A percentile compares a stretch with the other conserved stretches of the same genome.
These are phyloP conservation scores for Poecile atricapillus DNA, from an alignment of 2,113 vertebrate genomes.

Conservation along the genomic window DNA sequence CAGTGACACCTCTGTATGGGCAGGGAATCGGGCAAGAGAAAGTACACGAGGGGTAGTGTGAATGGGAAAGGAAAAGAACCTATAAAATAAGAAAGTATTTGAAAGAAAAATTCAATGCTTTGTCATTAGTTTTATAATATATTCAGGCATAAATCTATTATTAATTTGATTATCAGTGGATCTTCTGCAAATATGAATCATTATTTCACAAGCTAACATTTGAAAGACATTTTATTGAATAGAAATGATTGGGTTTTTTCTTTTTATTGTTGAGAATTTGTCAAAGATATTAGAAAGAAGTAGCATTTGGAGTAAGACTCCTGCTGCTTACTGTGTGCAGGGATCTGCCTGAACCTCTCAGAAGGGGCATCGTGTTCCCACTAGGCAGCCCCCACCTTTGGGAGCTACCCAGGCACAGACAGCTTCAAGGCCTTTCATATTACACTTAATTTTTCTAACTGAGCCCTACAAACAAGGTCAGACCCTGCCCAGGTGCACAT, in stretches of 20 bases:
- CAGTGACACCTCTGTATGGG: background rate
- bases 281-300: background rate
- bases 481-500: background rate
- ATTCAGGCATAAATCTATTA: background rate
- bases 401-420: background rate
- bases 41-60: background rate
- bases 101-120: background rate
- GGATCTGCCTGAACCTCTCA: background rate
- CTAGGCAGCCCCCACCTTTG: background rate
- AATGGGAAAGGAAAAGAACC: background rate
- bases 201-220: background rate
- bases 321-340: accelerated
- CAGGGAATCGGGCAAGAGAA: background rate
- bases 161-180: background rate
- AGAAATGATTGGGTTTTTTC: background rate
- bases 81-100: background rate
- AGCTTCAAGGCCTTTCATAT: background rate
- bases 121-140: background rate
- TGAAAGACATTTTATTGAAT: background rate
- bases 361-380: background rate
- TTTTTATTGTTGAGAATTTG: background rate
- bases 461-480: background rate
- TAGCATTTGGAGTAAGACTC: background rate
- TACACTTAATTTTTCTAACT: background rate
- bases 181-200: background rate